Evolutionary conservation across 1,140 invertebrate genomes (phyloP), one percentile per base, ranked within the genome.

Genomic region (Leguminivora glycinivorella): DNA sequence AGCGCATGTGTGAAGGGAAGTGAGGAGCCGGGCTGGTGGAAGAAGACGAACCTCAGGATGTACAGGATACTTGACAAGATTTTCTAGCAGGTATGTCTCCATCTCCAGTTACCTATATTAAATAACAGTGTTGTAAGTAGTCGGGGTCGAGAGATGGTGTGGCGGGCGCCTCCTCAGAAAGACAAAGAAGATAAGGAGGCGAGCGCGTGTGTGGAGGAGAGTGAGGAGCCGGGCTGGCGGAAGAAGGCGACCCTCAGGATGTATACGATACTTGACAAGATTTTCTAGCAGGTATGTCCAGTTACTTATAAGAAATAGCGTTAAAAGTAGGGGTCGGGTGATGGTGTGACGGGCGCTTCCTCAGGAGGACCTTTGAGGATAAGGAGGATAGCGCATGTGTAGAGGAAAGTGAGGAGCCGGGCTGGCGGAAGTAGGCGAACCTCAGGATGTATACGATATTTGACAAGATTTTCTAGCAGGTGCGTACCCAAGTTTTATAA

Each of bases 381-480:
- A 38, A 31, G n/a, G 52, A 25, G 26, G 26, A 14, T 34, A 17
- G 67, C 60, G 69, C 66, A 40, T 68, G 56, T 58, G 58, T 52
- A 38, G 87, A 87, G 73, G 75, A 68, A 67, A 75, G 75, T 73
- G 76, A 78, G 56, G 67, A 31, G 68, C 80, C 84, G 70, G 84
- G 82, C 72, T 85, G 85, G 82, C 79, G 84, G 72, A 88, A 84
- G 80, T 83, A 82, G 68, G 85, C 86, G 73, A 90, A 88, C 73
- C 80, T 88, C 31, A 80, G 86, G 74, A 90, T 90, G 88, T 88
- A 90, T 81, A 88, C 88, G 34, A 88, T 90, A 72, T 80, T 90
- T 68, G 88, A 90, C 79, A 90, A 88, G 73, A 90, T 90, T 88
- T 90, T 90, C 88, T 90, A 90, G 86, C 88, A 89, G 86, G 87